Evolutionary conservation across 2,113 vertebrate species (phyloP).

Genomic region (Mionectes macconnelli): DNA sequence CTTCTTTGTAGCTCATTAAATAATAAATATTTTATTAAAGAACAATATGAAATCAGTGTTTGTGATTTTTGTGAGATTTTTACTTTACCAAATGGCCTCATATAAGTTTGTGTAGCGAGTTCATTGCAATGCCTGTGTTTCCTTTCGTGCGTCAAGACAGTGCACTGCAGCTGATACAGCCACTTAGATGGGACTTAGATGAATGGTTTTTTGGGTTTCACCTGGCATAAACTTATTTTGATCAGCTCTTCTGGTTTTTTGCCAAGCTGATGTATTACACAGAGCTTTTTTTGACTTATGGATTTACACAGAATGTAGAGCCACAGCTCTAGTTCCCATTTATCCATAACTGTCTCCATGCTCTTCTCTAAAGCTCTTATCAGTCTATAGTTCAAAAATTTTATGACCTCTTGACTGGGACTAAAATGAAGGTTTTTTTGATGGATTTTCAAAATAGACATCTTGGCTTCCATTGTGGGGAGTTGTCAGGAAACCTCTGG

Average conservation of each 20-base stretch:
- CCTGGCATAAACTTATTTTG: neutral
- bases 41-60: neutral
- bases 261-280: neutral
- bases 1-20: neutral
- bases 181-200: neutral
- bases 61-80: neutral
- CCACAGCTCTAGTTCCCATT: neutral
- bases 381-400: neutral
- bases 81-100: neutral
- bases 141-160: neutral
- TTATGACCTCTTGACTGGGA: neutral
- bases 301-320: neutral
- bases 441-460: neutral
- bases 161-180: neutral
- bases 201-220: neutral
- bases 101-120: neutral
- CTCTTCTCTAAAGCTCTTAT: conserved; percentile 15
- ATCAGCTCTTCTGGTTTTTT: neutral
- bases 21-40: conserved; percentile 32
- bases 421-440: neutral
- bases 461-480: neutral
- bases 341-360: neutral
- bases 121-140: neutral
- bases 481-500: conserved; percentile 8
- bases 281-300: neutral